Evolutionary conservation across 1,140 invertebrate species (phyloP).

Genomic region (Triops cancriformis): DNA sequence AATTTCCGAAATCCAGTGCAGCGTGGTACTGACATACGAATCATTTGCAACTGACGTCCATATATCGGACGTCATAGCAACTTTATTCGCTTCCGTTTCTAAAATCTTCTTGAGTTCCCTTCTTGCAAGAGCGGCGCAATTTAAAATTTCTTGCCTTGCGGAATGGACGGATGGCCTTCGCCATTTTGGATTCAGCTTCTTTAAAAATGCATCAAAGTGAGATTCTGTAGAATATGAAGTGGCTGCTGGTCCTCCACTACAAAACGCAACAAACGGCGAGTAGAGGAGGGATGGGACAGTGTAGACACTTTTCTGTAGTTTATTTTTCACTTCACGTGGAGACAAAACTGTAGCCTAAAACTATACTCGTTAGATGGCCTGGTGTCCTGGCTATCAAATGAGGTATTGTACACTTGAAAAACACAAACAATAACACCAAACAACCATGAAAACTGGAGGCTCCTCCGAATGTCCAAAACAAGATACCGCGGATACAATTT

Average conservation of each 20-base stretch:
- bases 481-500: too few relatives aligned
- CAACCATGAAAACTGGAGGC: too few relatives aligned
- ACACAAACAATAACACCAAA: too few relatives aligned
- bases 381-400: too few relatives aligned
- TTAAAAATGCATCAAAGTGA: not conserved
- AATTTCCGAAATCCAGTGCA: not conserved
- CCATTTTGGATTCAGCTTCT: not conserved
- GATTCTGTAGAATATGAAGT: not conserved
- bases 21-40: too few relatives aligned
- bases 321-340: too few relatives aligned
- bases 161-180: not conserved
- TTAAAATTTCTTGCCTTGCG: not conserved
- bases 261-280: not conserved
- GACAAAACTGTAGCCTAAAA: too few relatives aligned
- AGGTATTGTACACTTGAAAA: too few relatives aligned
- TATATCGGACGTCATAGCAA: not conserved
- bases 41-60: not conserved
- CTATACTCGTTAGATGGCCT: too few relatives aligned
- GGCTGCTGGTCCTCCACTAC: not conserved
- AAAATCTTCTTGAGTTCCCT: not conserved
- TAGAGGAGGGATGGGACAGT: too few relatives aligned
- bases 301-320: too few relatives aligned
- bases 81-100: not conserved
- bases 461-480: too few relatives aligned
- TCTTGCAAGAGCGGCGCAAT: not conserved